A percentile compares a stretch with the other conserved stretches of the same genome.
Conservation (phyloP, 2,888 invertebrate species). For the Agrochola lota region DNA sequence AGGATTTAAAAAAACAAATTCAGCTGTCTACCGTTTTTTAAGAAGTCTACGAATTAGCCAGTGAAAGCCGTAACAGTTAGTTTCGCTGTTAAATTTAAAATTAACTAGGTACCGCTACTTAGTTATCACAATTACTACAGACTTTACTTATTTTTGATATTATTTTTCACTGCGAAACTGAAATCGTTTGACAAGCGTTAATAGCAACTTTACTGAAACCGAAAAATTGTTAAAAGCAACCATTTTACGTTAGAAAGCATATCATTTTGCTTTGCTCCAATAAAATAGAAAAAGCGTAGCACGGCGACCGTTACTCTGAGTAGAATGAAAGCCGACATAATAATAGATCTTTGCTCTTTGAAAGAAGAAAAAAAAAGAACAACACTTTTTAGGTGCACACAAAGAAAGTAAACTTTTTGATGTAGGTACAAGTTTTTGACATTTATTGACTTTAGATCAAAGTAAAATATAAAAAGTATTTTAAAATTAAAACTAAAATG, state of each 20-base stretch:
- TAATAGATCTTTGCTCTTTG: conserved; percentile 65
- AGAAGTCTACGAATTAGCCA: background rate
- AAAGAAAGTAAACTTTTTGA: conserved; percentile 51
- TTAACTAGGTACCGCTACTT: conserved; percentile 21
- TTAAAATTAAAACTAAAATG: background rate
- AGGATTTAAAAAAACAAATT: background rate
- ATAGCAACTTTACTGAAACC: conserved; percentile 45
- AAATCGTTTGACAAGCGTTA: conserved; percentile 19
- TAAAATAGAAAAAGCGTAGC: conserved; percentile 81
- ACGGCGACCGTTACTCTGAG: conserved; percentile 76
- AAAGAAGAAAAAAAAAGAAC: conserved; percentile 63
- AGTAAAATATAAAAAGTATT: background rate
- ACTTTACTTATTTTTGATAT: conserved; percentile 7
- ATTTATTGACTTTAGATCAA: conserved; percentile 4
- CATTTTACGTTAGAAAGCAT: conserved; percentile 83
- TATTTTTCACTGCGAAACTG: conserved; percentile 27
- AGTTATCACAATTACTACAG: background rate
- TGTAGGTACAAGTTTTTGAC: background rate
- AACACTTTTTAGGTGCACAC: conserved; percentile 44
- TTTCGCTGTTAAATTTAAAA: conserved; percentile 18
- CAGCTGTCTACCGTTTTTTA: conserved; percentile 7
- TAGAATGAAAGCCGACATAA: conserved; percentile 69
- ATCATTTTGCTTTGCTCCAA: conserved; percentile 84
- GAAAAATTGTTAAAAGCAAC: conserved; percentile 52
- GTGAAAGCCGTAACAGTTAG: conserved; percentile 26